phyloP scores from a whole-genome alignment of 2,113 vertebrate species.

The Dicaeum eximium region DNA sequence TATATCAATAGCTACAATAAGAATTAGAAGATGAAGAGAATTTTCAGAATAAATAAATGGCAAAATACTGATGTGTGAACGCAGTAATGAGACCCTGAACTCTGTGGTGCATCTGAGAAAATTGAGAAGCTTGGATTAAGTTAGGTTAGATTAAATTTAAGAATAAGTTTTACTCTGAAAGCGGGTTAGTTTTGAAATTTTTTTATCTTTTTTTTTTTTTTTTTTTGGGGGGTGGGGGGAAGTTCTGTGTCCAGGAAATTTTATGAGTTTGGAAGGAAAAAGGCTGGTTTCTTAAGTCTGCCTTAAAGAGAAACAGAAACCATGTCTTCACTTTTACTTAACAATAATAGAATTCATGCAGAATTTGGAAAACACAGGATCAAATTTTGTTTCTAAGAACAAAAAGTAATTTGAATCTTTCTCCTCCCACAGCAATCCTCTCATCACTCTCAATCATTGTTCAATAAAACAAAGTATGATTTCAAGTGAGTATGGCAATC shows the following conservation, averaged over 20 bases:
- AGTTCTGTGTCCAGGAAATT: background rate
- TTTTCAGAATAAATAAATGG: background rate
- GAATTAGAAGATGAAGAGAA: background rate
- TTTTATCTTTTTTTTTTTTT: background rate
- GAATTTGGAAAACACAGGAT: background rate
- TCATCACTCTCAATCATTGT: background rate
- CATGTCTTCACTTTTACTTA: background rate
- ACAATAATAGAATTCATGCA: background rate
- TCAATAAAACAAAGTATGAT: background rate
- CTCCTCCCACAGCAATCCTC: background rate
- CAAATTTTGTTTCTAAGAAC: background rate
- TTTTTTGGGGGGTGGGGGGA: too few species aligned
- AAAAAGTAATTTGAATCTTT: background rate
- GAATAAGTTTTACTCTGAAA: background rate
- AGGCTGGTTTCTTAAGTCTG: background rate
- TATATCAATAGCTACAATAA: background rate
- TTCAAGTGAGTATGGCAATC: background rate
- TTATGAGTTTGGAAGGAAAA: background rate
- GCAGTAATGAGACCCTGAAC: background rate
- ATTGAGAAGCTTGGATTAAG: background rate
- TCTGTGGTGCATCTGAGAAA: background rate
- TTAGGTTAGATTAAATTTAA: background rate
- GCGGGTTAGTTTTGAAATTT: background rate
- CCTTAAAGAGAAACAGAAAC: background rate
- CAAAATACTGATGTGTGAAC: background rate